phyloP scores from a whole-genome alignment of 2,888 invertebrate species.

The Noctua janthe region DNA sequence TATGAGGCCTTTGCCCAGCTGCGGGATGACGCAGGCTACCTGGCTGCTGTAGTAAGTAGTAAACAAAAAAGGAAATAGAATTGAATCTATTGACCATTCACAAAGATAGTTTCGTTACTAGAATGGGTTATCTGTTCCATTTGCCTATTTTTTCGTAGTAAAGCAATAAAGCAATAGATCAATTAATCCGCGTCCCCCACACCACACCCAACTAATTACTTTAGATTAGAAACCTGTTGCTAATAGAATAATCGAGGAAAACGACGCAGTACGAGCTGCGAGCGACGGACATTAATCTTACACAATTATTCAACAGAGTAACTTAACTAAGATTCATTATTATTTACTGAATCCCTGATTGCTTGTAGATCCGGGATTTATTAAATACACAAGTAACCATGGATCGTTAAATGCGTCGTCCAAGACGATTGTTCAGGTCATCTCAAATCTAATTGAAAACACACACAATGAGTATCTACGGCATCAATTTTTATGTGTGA shows the following conservation, averaged over 20 bases:
- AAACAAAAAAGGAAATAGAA: background rate
- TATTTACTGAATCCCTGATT: conserved; percentile 24
- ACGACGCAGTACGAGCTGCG: background rate
- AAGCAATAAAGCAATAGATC: background rate
- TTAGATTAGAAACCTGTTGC: conserved; percentile 37
- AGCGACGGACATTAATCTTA: conserved; percentile 33
- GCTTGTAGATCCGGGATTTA: conserved; percentile 2
- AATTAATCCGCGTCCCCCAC: background rate
- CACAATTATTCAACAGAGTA: conserved; percentile 29
- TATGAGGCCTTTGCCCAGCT: background rate
- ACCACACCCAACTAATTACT: conserved; percentile 4
- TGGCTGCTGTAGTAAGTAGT: background rate
- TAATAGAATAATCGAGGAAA: conserved; percentile 19
- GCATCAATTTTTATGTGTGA: no score
- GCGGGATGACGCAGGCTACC: background rate
- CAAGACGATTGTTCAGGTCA: background rate
- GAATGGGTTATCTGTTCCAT: background rate
- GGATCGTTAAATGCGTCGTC: no score
- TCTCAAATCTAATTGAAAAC: background rate
- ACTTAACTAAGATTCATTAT: conserved; percentile 34
- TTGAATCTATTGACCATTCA: no score
- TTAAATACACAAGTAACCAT: background rate
- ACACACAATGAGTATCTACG: no score
- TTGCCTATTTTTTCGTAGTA: background rate
- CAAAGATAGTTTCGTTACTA: background rate